These are phyloP conservation scores for Nycteola revayana DNA, from an alignment of 2,888 invertebrate species.

Conservation along the genomic window DNA sequence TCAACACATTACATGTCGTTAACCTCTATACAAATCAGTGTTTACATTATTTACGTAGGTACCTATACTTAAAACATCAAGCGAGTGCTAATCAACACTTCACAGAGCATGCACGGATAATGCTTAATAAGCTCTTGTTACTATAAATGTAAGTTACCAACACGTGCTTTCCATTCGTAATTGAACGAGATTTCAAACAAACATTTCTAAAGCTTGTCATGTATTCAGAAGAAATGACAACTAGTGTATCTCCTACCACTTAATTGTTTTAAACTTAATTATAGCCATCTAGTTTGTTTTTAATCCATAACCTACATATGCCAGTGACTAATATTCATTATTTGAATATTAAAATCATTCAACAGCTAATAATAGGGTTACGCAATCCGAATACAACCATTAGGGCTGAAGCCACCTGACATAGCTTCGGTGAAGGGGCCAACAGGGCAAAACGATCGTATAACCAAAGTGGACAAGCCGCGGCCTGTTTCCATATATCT, in stretches of 20 bases:
- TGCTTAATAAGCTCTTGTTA: slow-evolving; percentile 12
- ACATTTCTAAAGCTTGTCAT: no score
- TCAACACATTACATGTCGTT: slow-evolving; percentile 45
- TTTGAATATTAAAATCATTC: not conserved
- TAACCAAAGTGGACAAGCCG: slow-evolving; percentile 41
- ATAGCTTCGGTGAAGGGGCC: slow-evolving; percentile 22
- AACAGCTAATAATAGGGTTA: slow-evolving; percentile 29
- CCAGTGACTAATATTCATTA: no score
- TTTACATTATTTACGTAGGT: slow-evolving; percentile 36
- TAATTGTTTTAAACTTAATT: no score
- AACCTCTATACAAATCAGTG: slow-evolving; percentile 47
- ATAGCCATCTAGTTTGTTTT: no score
- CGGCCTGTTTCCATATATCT: slow-evolving; percentile 39
- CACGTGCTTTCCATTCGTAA: slow-evolving; percentile 2
- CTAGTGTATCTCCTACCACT: no score
- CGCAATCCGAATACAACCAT: slow-evolving; percentile 25
- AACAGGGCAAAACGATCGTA: slow-evolving; percentile 39
- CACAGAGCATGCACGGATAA: slow-evolving; percentile 33
- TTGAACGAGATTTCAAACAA: not conserved
- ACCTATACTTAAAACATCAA: slow-evolving; percentile 37
- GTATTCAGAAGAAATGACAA: no score
- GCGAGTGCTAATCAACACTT: slow-evolving; percentile 40
- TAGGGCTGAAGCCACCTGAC: slow-evolving; percentile 48
- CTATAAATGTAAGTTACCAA: slow-evolving; percentile 8
- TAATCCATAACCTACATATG: no score